A percentile compares a stretch with the other conserved stretches of the same genome.
Evolutionary conservation across 1,140 invertebrate species (phyloP).

Genomic region (Conus ventricosus): DNA sequence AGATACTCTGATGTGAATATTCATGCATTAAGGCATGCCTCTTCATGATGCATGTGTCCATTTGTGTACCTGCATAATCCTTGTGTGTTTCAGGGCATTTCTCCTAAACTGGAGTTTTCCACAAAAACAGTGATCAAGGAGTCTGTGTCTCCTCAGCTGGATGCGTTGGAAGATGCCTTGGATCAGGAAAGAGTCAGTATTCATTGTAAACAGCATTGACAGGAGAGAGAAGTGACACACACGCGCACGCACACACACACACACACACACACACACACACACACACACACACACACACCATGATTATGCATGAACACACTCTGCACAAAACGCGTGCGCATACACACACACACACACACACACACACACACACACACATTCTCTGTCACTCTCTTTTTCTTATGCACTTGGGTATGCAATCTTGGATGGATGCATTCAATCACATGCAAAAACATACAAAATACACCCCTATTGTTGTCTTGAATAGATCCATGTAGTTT

Average conservation of each 20-base stretch:
- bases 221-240: no score
- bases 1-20: no score
- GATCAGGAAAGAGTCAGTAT: conserved; percentile 57
- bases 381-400: no score
- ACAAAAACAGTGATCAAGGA: conserved; percentile 67
- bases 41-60: not conserved
- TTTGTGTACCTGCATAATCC: not conserved
- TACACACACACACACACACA: not conserved
- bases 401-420: no score
- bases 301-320: not conserved
- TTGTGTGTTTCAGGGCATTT: conserved; percentile 59
- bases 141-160: conserved; percentile 61
- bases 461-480: no score
- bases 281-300: not conserved
- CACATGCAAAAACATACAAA: no score
- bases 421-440: no score
- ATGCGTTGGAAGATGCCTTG: conserved; percentile 65
- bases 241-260: no score
- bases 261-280: no score
- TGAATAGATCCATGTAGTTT: no score
- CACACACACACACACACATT: not conserved
- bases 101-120: conserved; percentile 69
- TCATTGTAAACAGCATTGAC: not conserved
- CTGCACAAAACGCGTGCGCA: no score
- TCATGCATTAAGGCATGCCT: no score